A percentile compares a stretch with the other conserved stretches of the same genome.
Conservation (phyloP, 92 coral and sea anemone species). For the Zoanthus gigantus region DNA sequence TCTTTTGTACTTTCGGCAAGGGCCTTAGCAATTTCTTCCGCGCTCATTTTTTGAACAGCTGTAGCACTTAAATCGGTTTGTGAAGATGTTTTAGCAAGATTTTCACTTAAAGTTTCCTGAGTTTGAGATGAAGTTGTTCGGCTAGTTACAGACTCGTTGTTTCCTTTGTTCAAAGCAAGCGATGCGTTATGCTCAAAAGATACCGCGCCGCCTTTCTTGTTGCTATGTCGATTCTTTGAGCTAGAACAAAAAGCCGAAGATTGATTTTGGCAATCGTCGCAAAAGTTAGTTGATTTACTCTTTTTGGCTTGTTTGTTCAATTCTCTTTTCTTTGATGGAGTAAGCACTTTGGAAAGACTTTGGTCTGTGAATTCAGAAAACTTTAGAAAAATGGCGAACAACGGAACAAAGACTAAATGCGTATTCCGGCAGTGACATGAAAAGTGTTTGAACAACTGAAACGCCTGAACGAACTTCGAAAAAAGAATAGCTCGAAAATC, state of each 20-base stretch:
- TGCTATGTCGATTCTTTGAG: neutral
- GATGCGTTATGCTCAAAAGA: too few species aligned
- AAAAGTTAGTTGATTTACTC: neutral
- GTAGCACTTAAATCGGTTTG: too few species aligned
- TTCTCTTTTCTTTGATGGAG: neutral
- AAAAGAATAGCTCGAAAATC: neutral
- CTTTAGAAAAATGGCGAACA: neutral
- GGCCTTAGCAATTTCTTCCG: constrained; percentile 4
- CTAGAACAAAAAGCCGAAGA: neutral
- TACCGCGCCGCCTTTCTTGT: neutral
- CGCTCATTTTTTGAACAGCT: neutral
- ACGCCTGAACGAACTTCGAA: too few species aligned
- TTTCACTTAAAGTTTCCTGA: too few species aligned
- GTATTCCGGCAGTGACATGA: neutral
- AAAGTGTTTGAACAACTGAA: neutral
- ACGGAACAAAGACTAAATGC: neutral
- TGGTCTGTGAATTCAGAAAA: neutral
- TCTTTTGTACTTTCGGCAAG: constrained; percentile 7
- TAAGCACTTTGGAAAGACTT: neutral
- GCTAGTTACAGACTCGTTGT: too few species aligned
- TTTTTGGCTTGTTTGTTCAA: neutral
- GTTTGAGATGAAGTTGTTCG: too few species aligned
- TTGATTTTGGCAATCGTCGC: neutral
- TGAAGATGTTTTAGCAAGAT: too few species aligned
- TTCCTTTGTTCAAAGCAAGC: too few species aligned